Conservation (phyloP, 1,140 invertebrate genomes). For the Matsumurasca onukii region DNA sequence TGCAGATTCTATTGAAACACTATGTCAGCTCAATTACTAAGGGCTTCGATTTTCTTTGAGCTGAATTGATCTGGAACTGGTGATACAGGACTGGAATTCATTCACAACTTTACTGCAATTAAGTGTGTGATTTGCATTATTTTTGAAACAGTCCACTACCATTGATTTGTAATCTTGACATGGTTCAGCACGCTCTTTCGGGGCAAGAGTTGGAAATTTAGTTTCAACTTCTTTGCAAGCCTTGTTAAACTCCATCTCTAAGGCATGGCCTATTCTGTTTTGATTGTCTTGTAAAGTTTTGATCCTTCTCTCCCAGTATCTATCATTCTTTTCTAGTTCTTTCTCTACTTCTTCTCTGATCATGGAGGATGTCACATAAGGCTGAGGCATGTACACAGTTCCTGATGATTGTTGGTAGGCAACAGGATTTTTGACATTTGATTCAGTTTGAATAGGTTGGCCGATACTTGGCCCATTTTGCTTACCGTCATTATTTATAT, state of each 20-base stretch:
- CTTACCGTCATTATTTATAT: background rate
- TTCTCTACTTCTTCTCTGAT: constrained; percentile 20
- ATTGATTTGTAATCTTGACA: constrained; percentile 20
- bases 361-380: constrained; percentile 13
- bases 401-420: background rate
- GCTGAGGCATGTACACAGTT: background rate
- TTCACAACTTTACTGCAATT: constrained; percentile 15
- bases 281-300: constrained; percentile 14
- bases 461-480: background rate
- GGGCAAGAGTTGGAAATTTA: constrained; percentile 13
- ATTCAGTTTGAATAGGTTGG: background rate
- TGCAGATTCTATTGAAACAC: background rate
- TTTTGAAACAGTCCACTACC: constrained; percentile 21
- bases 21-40: background rate
- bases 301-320: constrained; percentile 24
- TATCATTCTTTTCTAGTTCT: constrained; percentile 27
- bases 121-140: constrained; percentile 13
- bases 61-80: background rate
- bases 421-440: background rate
- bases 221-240: constrained; percentile 17
- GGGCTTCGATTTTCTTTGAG: constrained; percentile 7
- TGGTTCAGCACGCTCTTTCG: background rate
- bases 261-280: constrained; percentile 6
- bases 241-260: constrained; percentile 20
- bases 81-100: constrained; percentile 22